Percentiles rank a stretch among this genome's conserved stretches.
phyloP scores from a whole-genome alignment of 2,888 invertebrate species.

The Caenorhabditis sp. region DNA sequence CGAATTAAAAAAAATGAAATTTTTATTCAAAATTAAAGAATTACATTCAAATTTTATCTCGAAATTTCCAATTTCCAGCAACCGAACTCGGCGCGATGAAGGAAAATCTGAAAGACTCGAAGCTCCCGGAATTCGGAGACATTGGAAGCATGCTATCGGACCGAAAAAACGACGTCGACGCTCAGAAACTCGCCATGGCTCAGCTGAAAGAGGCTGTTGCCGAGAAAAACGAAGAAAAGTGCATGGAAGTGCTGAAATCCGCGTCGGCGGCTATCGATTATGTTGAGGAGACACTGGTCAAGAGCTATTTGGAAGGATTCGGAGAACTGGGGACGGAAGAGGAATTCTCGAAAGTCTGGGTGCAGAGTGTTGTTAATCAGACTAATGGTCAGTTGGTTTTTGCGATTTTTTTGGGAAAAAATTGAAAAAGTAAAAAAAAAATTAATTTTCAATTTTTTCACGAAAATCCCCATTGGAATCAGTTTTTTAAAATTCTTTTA shows the following conservation, averaged over 20 bases:
- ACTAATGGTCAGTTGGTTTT: constrained; percentile 64
- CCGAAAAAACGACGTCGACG: constrained; percentile 88
- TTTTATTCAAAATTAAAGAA: not conserved
- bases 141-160: constrained; percentile 82
- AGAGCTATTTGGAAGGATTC: constrained; percentile 59
- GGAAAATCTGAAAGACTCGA: constrained; percentile 73
- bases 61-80: constrained; percentile 39
- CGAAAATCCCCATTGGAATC: no score
- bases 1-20: no score
- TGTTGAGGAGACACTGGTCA: constrained; percentile 66
- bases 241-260: constrained; percentile 65
- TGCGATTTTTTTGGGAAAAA: not conserved
- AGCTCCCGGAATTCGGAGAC: constrained; percentile 74
- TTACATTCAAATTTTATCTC: no score
- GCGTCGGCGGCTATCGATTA: constrained; percentile 66
- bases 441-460: constrained; percentile 28
- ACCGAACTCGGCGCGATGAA: constrained; percentile 75
- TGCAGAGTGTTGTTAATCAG: constrained; percentile 66
- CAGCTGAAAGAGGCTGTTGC: constrained; percentile 66
- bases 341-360: constrained; percentile 59
- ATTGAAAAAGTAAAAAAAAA: not conserved
- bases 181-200: constrained; percentile 82
- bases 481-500: no score
- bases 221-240: constrained; percentile 53
- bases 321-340: constrained; percentile 28